A percentile compares a stretch with the other conserved stretches of the same genome.
Conservation (phyloP, 2,888 invertebrate genomes). For the Morpho deidamia region DNA sequence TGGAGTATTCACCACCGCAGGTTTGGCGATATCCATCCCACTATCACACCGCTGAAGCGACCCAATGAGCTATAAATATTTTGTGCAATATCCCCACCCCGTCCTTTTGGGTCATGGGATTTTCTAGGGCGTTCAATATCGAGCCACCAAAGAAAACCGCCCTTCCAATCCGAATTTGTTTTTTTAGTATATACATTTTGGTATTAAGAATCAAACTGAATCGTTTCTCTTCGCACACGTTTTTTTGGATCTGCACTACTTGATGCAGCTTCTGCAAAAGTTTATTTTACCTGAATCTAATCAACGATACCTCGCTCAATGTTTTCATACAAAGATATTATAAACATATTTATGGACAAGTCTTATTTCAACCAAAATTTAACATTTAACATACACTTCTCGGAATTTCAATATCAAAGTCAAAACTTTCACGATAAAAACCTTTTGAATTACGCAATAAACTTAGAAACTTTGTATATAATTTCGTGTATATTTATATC, state of each 20-base stretch:
- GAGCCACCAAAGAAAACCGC: constrained; percentile 21
- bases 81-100: constrained; percentile 30
- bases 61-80: constrained; percentile 52
- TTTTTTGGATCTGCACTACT: constrained; percentile 1
- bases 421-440: constrained; percentile 22
- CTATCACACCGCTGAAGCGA: constrained; percentile 74
- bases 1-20: constrained; percentile 72
- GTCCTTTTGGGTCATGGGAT: constrained; percentile 1
- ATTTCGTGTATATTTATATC: constrained; percentile 42
- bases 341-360: constrained; percentile 7
- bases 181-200: constrained; percentile 12
- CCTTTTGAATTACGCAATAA: too few relatives aligned
- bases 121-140: constrained; percentile 7
- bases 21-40: constrained; percentile 75
- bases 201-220: constrained; percentile 5
- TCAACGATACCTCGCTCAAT: constrained; percentile 54
- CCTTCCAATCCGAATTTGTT: constrained; percentile 23
- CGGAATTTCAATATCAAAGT: constrained; percentile 14
- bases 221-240: constrained; percentile 12
- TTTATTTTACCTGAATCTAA: constrained; percentile 17
- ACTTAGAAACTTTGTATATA: constrained; percentile 51
- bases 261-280: not conserved
- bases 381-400: not conserved
- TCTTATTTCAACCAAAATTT: not conserved
- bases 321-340: constrained; percentile 28